phyloP scores from a whole-genome alignment of 2,888 invertebrate species.

The Ypsolopha sequella region DNA sequence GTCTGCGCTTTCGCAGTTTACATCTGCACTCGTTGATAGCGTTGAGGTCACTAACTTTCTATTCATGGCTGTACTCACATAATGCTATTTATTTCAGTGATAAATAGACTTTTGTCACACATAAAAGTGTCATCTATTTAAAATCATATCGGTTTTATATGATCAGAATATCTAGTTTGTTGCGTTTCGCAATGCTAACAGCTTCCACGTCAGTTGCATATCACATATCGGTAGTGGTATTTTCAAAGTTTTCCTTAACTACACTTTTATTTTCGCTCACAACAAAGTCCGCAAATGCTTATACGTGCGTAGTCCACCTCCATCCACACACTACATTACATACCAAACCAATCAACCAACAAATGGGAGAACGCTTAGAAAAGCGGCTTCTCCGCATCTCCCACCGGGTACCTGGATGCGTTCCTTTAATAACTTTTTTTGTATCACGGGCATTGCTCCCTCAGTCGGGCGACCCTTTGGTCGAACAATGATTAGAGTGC shows the following conservation, averaged over 20 bases:
- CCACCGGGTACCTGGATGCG: constrained; percentile 45
- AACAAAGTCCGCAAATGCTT: constrained; percentile 1
- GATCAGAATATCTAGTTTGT: too few relatives aligned
- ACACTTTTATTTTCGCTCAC: neutral
- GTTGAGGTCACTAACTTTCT: neutral
- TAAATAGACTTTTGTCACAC: too few relatives aligned
- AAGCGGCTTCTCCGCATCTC: neutral
- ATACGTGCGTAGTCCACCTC: neutral
- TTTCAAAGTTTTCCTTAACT: neutral
- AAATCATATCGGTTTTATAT: too few relatives aligned
- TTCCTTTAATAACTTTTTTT: constrained; percentile 45
- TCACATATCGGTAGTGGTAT: neutral
- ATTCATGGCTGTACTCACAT: neutral
- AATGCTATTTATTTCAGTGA: neutral
- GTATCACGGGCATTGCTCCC: constrained; percentile 50
- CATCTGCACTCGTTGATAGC: constrained; percentile 6
- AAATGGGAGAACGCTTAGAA: constrained; percentile 12
- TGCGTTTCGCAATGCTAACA: too few relatives aligned
- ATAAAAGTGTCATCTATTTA: too few relatives aligned
- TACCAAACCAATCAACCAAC: constrained; percentile 13
- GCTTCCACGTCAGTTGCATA: too few relatives aligned
- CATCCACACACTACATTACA: neutral
- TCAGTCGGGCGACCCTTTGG: constrained; percentile 57
- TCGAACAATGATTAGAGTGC: constrained; percentile 54
- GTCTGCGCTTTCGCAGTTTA: constrained; percentile 13